These are phyloP conservation scores for Arizona elegans DNA, from an alignment of 2,113 vertebrate genomes.

Conservation along the genomic window DNA sequence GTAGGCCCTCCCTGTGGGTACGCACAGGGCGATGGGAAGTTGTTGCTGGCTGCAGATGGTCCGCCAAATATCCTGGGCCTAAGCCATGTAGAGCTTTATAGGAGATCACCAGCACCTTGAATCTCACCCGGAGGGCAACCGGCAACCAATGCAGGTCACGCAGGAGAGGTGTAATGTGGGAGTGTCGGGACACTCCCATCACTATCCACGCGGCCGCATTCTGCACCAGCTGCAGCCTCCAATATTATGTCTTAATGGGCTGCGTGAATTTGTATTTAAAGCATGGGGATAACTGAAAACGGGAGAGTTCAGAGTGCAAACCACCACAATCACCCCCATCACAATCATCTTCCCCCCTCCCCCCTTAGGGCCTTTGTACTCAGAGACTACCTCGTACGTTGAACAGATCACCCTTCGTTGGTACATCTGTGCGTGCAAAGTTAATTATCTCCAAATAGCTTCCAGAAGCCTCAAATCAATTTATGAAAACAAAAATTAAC, in stretches of 20 bases:
- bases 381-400: conserved; percentile 49
- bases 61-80: too few species aligned
- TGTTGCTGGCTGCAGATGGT: too few species aligned
- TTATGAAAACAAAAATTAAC: conserved; percentile 77
- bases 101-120: too few species aligned
- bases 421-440: conserved; percentile 65
- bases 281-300: neutral
- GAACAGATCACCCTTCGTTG: conserved; percentile 41
- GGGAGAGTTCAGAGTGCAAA: neutral
- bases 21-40: too few species aligned
- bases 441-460: conserved; percentile 74
- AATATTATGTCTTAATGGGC: neutral
- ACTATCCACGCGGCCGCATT: too few species aligned
- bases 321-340: neutral
- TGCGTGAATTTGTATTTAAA: neutral
- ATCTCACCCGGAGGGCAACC: too few species aligned
- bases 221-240: too few species aligned
- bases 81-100: too few species aligned
- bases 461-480: conserved; percentile 75
- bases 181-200: too few species aligned
- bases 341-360: neutral
- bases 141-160: too few species aligned
- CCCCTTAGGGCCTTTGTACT: neutral
- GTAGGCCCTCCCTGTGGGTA: too few species aligned
- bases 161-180: too few species aligned